phyloP scores from a whole-genome alignment of 2,797 vertebrate species.

The Callimico goeldii region DNA sequence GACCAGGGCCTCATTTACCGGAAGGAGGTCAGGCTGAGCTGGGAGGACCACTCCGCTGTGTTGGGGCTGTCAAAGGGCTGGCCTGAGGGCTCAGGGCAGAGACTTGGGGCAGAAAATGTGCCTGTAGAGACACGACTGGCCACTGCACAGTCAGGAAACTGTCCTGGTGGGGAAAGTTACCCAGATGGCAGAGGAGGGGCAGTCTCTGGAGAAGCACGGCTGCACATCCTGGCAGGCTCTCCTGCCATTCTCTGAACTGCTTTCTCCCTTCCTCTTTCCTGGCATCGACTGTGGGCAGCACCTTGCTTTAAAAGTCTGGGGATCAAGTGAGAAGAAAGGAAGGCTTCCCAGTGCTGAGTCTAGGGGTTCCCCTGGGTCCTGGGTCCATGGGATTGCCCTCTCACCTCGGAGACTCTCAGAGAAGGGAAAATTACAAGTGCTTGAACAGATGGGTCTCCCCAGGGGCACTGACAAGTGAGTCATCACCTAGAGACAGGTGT shows the following conservation, averaged over 20 bases:
- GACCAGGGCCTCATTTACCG: not conserved
- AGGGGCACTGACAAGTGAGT: not conserved
- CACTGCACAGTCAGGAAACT: not conserved
- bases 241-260: not conserved
- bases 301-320: too few relatives aligned
- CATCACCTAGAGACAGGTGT: not conserved
- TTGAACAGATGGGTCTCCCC: not conserved
- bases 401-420: not conserved
- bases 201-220: too few relatives aligned
- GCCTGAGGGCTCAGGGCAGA: not conserved
- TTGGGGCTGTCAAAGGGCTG: not conserved
- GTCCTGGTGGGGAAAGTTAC: too few relatives aligned
- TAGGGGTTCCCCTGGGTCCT: not conserved
- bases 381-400: not conserved
- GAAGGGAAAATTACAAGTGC: not conserved
- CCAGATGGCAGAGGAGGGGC: not conserved
- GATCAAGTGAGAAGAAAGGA: not conserved
- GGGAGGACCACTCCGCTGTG: not conserved
- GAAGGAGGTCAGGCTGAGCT: not conserved
- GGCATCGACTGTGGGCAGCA: not conserved
- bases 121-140: not conserved
- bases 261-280: not conserved
- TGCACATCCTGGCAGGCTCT: accelerated
- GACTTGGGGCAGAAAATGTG: too few relatives aligned
- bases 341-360: not conserved